phyloP scores from a whole-genome alignment of 1,140 invertebrate species.

The Drosophila melanogaster region DNA sequence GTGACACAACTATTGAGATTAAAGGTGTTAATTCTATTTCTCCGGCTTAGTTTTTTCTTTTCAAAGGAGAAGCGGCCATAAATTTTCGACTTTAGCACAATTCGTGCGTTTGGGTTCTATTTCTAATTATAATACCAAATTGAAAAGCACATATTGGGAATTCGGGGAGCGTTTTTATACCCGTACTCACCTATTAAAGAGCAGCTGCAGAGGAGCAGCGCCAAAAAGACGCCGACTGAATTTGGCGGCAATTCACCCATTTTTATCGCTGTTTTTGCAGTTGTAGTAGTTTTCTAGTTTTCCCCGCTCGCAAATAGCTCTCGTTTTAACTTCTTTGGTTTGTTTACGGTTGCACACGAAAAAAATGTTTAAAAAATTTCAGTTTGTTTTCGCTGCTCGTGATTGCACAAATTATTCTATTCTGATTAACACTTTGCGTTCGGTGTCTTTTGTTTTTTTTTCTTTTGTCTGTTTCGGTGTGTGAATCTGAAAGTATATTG shows the following conservation, averaged over 20 bases:
- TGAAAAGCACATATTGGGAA: conserved; percentile 9
- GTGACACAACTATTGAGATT: not conserved
- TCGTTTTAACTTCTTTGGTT: conserved; percentile 36
- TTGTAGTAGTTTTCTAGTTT: conserved; percentile 7
- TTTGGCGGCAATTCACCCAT: conserved; percentile 58
- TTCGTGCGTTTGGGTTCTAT: conserved; percentile 10
- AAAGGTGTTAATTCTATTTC: too few species aligned
- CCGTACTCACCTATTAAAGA: conserved; percentile 72
- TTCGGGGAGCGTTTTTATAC: conserved; percentile 10
- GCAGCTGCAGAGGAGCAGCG: conserved; percentile 63
- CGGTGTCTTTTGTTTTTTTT: conserved; percentile 1
- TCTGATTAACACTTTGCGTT: conserved; percentile 13
- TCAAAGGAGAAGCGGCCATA: not conserved
- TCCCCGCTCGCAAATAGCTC: conserved; percentile 8
- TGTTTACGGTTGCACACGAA: conserved; percentile 41
- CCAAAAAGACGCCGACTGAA: conserved; percentile 27
- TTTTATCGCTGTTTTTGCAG: conserved; percentile 39
- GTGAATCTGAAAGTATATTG: conserved; percentile 22
- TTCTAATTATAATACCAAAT: conserved; percentile 62
- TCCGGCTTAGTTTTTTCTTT: not conserved
- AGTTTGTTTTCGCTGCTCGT: conserved; percentile 6
- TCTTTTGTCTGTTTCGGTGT: conserved; percentile 6
- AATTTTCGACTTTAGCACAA: conserved; percentile 2
- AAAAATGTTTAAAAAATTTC: conserved; percentile 55
- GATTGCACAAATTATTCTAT: conserved; percentile 2